Conservation (phyloP, 2,113 vertebrate genomes). For the Paratilapia polleni region DNA sequence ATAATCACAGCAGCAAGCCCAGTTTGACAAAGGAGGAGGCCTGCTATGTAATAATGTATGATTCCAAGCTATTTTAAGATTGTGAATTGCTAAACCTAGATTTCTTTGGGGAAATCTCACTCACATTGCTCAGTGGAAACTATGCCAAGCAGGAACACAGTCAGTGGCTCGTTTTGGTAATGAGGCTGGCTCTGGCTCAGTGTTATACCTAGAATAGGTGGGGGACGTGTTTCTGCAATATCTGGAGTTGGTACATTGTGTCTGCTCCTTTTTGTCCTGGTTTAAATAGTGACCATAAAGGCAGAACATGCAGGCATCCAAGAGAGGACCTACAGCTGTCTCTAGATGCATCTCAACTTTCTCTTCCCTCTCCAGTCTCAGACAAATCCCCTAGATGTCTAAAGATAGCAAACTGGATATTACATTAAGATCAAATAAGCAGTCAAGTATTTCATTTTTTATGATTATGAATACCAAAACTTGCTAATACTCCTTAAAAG, state of each 20-base stretch:
- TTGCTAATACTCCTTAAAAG: background rate
- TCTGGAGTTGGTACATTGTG: background rate
- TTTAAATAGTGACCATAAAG: background rate
- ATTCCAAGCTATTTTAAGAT: constrained; percentile 77
- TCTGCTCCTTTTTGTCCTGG: constrained; percentile 5
- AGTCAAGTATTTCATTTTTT: background rate
- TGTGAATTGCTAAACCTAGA: constrained; percentile 55
- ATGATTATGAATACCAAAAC: background rate
- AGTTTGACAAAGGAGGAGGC: constrained; percentile 59
- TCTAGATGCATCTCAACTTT: background rate
- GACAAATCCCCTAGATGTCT: background rate
- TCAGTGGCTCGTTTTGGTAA: constrained; percentile 41
- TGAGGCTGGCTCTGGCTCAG: constrained; percentile 27
- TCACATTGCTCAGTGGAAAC: constrained; percentile 56
- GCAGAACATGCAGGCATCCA: background rate
- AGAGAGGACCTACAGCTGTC: background rate
- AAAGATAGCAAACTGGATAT: background rate
- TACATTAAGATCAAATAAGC: background rate
- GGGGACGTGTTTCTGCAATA: background rate
- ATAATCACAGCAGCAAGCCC: constrained; percentile 56
- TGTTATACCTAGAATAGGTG: constrained; percentile 20
- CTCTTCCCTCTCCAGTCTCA: background rate
- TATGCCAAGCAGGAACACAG: constrained; percentile 54
- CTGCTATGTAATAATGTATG: constrained; percentile 76
- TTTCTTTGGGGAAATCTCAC: constrained; percentile 69